phyloP scores from a whole-genome alignment of 2,797 vertebrate species.

The Sebastes elongatus region DNA sequence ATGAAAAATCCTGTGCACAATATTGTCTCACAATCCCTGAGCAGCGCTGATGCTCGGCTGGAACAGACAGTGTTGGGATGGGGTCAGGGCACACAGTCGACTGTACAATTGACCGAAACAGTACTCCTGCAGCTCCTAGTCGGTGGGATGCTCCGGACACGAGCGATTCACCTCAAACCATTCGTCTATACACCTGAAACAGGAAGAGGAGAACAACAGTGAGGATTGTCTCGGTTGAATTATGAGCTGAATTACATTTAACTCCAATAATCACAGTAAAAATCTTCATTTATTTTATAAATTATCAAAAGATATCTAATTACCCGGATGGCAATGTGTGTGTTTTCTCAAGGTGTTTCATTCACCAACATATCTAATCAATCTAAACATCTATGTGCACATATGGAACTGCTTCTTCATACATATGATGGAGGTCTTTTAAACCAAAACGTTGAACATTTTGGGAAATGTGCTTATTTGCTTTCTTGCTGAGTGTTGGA shows the following conservation, averaged over 20 bases:
- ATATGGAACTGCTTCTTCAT: not conserved
- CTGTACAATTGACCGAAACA: slow-evolving; percentile 17
- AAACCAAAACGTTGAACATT: not conserved
- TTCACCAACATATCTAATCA: not conserved
- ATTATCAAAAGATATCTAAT: not conserved
- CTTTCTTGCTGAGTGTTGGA: not conserved
- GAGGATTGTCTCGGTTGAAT: not conserved
- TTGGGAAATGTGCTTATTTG: not conserved
- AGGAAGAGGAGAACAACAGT: not conserved
- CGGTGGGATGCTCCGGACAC: slow-evolving; percentile 95
- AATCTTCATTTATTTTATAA: not conserved
- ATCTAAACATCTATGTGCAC: not conserved
- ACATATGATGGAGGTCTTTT: not conserved
- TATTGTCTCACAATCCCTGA: slow-evolving; percentile 71
- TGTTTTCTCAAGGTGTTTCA: not conserved
- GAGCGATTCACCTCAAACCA: slow-evolving; percentile 99
- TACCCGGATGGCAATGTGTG: not conserved
- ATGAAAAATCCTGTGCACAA: slow-evolving; percentile 36
- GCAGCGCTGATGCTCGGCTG: slow-evolving; percentile 50
- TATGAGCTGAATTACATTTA: not conserved
- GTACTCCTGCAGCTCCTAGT: slow-evolving; percentile 79
- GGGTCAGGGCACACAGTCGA: slow-evolving; percentile 41
- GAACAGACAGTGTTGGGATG: slow-evolving; percentile 59
- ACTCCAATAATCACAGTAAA: not conserved
- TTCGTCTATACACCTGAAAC: slow-evolving; percentile 94